phyloP scores from a whole-genome alignment of 2,888 invertebrate genomes.

The Chrysopilus asiliformis region DNA sequence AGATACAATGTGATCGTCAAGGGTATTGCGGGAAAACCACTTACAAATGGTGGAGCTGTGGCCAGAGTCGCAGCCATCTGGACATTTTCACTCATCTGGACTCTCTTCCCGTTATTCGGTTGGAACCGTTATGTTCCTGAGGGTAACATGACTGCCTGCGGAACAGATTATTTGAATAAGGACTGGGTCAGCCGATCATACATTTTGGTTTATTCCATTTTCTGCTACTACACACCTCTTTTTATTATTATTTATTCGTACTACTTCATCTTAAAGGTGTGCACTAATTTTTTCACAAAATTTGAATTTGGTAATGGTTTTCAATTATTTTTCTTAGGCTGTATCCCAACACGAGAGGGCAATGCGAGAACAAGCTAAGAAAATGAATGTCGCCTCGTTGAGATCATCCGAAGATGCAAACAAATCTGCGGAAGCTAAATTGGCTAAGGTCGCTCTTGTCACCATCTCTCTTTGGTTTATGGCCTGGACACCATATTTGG shows the following conservation, averaged over 20 bases:
- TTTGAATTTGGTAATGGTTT: no score
- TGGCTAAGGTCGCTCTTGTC: conserved; percentile 47
- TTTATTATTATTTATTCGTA: conserved; percentile 44
- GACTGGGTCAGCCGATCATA: conserved; percentile 38
- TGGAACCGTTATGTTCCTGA: conserved; percentile 48
- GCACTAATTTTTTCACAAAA: conserved; percentile 33
- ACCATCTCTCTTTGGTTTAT: conserved; percentile 51
- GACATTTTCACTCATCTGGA: conserved; percentile 38
- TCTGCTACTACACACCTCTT: conserved; percentile 38
- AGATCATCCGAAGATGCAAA: conserved; percentile 39
- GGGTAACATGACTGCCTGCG: conserved; percentile 48
- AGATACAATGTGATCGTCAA: conserved; percentile 47
- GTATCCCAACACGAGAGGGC: conserved; percentile 43
- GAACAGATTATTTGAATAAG: conserved; percentile 38
- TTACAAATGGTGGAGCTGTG: conserved; percentile 37
- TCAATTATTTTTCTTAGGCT: no score
- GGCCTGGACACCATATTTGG: conserved; percentile 52
- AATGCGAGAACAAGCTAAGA: conserved; percentile 48
- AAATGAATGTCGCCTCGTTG: conserved; percentile 49
- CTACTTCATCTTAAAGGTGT: conserved; percentile 42
- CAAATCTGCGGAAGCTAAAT: conserved; percentile 42
- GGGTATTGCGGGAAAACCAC: conserved; percentile 39
- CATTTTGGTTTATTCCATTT: conserved; percentile 37
- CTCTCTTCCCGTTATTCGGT: conserved; percentile 41
- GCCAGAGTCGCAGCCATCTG: conserved; percentile 38